phyloP scores from a whole-genome alignment of 2,888 invertebrate genomes.

The Pogonocherus hispidulus region DNA sequence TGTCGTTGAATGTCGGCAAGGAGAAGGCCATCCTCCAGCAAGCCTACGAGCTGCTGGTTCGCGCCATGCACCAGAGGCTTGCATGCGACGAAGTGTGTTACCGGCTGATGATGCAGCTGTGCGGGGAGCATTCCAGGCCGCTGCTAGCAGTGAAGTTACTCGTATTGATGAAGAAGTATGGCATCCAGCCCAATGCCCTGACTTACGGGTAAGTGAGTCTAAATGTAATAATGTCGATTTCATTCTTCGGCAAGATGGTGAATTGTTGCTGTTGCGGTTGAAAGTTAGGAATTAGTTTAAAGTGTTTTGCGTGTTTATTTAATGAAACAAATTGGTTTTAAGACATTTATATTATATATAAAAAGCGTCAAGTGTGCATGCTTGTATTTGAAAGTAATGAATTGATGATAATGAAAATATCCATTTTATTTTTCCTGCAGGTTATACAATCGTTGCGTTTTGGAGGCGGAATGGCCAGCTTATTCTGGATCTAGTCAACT shows the following conservation, averaged over 20 bases:
- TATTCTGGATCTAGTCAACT: constrained; percentile 81
- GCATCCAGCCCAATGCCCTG: constrained; percentile 96
- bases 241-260: too few relatives aligned
- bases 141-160: constrained; percentile 93
- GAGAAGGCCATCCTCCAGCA: constrained; percentile 82
- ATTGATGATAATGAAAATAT: neutral
- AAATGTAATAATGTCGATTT: too few relatives aligned
- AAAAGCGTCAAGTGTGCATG: too few relatives aligned
- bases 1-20: constrained; percentile 78
- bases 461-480: constrained; percentile 94
- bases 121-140: constrained; percentile 94
- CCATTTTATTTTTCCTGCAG: constrained; percentile 50
- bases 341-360: too few relatives aligned
- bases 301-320: too few relatives aligned
- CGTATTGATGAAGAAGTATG: constrained; percentile 92
- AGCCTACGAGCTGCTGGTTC: constrained; percentile 89
- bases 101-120: constrained; percentile 98
- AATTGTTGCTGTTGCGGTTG: too few relatives aligned
- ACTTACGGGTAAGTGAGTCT: constrained; percentile 89
- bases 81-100: constrained; percentile 98
- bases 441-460: constrained; percentile 83
- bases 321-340: too few relatives aligned
- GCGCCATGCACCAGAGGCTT: constrained; percentile 87
- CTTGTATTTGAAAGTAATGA: too few relatives aligned
- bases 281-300: too few relatives aligned